Evolutionary conservation across 2,113 vertebrate genomes (phyloP).

Genomic region (Periophthalmodon schlosseri): DNA sequence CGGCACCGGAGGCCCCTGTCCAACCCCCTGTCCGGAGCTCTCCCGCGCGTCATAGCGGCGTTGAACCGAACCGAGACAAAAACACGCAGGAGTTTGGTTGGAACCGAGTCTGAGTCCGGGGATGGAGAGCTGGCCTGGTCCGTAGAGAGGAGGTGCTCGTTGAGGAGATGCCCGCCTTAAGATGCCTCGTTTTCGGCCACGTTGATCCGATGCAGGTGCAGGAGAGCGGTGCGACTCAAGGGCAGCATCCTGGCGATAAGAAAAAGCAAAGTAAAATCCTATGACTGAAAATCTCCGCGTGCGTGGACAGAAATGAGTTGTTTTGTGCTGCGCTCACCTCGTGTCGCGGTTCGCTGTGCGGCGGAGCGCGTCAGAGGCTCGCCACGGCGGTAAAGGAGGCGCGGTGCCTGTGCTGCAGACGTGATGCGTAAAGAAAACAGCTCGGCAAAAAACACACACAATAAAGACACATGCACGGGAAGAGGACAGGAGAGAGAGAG

Average conservation of each 20-base stretch:
- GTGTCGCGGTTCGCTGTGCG: background rate
- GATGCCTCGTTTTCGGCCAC: background rate
- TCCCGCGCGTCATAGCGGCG: conserved; percentile 18
- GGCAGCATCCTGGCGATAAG: background rate
- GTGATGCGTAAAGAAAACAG: conserved; percentile 40
- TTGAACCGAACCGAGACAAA: background rate
- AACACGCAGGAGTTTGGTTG: background rate
- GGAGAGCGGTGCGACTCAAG: background rate
- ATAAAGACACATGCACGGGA: conserved; percentile 67
- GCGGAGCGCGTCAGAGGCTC: no score
- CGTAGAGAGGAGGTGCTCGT: conserved; percentile 7
- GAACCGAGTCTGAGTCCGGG: background rate
- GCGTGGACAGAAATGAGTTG: background rate
- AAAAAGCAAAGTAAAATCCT: background rate
- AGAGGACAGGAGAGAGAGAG: background rate
- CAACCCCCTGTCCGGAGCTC: conserved; percentile 50
- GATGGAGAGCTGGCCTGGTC: background rate
- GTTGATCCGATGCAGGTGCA: background rate
- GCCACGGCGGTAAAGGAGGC: background rate
- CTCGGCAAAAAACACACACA: conserved; percentile 54
- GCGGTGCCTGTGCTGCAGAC: background rate
- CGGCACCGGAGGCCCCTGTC: conserved; percentile 40
- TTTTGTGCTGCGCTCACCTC: background rate
- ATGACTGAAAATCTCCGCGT: background rate
- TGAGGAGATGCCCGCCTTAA: background rate